Conservation (phyloP, 2,113 vertebrate species). For the Phyllostomus discolor region DNA sequence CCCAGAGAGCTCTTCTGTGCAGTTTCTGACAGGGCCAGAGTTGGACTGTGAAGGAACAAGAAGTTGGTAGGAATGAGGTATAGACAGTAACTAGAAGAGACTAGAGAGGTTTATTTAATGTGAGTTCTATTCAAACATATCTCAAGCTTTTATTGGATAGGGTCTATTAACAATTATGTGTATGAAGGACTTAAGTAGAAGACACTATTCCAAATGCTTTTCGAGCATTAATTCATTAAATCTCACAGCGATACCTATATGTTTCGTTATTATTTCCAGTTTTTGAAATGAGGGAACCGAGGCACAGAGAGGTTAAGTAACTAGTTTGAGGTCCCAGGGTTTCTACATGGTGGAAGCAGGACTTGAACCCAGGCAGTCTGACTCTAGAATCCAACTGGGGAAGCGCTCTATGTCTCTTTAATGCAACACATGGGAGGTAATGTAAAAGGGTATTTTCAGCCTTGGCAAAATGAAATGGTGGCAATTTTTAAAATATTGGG, state of each 20-base stretch:
- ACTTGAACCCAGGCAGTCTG: not conserved
- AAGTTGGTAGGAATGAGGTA: not conserved
- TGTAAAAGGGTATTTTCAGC: not conserved
- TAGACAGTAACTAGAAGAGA: not conserved
- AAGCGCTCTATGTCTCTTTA: not conserved
- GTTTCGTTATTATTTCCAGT: not conserved
- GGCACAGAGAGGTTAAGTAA: not conserved
- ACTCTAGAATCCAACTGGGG: not conserved
- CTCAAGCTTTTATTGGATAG: not conserved
- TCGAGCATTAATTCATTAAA: not conserved
- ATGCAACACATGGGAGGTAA: not conserved
- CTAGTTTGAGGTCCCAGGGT: not conserved
- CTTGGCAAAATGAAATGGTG: not conserved
- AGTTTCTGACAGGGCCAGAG: too few species aligned
- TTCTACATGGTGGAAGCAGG: not conserved
- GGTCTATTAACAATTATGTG: not conserved
- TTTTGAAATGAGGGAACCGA: not conserved
- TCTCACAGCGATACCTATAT: not conserved
- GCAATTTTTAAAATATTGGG: not conserved
- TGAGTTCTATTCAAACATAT: not conserved
- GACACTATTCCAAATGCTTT: not conserved
- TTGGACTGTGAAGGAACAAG: not conserved
- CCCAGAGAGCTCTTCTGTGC: not conserved
- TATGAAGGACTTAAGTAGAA: not conserved
- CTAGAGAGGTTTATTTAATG: not conserved